Conservation (phyloP, 35 echinoderm and acorn worm species). For the Hemicentrotus pulcherrimus region DNA sequence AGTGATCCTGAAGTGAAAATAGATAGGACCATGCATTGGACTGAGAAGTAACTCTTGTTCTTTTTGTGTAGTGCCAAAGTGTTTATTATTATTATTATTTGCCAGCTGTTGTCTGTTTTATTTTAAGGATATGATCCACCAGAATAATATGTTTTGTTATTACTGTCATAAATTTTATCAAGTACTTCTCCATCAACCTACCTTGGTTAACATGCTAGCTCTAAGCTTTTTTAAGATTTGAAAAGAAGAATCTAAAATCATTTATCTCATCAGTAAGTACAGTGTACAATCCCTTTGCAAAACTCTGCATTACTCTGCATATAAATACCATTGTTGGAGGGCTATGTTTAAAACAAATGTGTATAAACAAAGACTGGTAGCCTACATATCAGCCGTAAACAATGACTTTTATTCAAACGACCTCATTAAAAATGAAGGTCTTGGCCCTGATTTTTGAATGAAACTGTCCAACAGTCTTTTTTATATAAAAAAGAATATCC, state of each 20-base stretch:
- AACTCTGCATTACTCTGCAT: too few relatives aligned
- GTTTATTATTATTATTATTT: neutral
- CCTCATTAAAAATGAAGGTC: neutral
- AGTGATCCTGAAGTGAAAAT: neutral
- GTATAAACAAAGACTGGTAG: too few relatives aligned
- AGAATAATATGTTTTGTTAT: neutral
- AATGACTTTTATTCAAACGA: neutral
- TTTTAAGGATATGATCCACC: conserved; percentile 10
- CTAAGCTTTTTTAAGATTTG: neutral
- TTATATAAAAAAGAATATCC: too few relatives aligned
- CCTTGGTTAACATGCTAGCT: neutral
- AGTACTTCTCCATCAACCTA: neutral
- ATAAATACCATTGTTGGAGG: too few relatives aligned
- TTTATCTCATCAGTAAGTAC: neutral
- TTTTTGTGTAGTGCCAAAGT: neutral
- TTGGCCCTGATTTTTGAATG: too few relatives aligned
- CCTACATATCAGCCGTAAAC: too few relatives aligned
- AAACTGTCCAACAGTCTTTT: too few relatives aligned
- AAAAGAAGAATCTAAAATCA: neutral
- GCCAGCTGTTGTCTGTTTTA: neutral
- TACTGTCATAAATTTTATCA: too few relatives aligned
- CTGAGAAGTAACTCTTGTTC: neutral
- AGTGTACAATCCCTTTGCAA: too few relatives aligned
- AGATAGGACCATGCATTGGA: neutral
- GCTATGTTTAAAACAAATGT: too few relatives aligned